A percentile compares a stretch with the other conserved stretches of the same genome.
Conservation (phyloP, 1,140 invertebrate species). For the Drosophila sturtevanti region DNA sequence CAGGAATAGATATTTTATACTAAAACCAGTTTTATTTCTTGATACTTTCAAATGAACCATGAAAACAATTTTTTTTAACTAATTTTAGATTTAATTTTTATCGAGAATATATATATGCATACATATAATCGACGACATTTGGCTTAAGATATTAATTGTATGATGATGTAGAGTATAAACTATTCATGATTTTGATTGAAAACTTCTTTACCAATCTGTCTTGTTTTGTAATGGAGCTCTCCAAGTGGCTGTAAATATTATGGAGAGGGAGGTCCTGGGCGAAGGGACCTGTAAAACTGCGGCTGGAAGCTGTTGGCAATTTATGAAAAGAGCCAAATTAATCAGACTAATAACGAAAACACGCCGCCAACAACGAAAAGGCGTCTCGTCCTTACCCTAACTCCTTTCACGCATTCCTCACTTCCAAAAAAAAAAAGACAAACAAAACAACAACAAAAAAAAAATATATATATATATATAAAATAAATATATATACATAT, state of each 20-base stretch:
- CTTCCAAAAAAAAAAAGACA: neutral
- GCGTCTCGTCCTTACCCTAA: constrained; percentile 31
- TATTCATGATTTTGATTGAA: constrained; percentile 26
- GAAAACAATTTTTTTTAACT: too few species aligned
- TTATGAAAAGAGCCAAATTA: constrained; percentile 83
- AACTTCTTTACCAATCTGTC: constrained; percentile 24
- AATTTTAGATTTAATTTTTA: too few species aligned
- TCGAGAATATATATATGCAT: too few species aligned
- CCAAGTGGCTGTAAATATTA: constrained; percentile 18
- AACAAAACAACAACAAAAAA: neutral
- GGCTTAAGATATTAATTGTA: too few species aligned
- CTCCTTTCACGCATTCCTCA: neutral
- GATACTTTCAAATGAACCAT: too few species aligned
- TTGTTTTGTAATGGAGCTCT: constrained; percentile 46
- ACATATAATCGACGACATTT: too few species aligned
- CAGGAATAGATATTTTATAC: too few species aligned
- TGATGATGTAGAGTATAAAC: neutral
- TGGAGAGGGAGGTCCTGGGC: neutral
- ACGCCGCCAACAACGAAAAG: constrained; percentile 65
- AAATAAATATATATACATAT: too few species aligned
- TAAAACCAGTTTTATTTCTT: too few species aligned
- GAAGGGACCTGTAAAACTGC: constrained; percentile 42
- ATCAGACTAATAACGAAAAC: constrained; percentile 83
- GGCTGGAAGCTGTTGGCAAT: constrained; percentile 80
- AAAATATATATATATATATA: too few species aligned